Evolutionary conservation across 2,113 vertebrate species (phyloP).

Genomic region (Rhynchomys soricoides): DNA sequence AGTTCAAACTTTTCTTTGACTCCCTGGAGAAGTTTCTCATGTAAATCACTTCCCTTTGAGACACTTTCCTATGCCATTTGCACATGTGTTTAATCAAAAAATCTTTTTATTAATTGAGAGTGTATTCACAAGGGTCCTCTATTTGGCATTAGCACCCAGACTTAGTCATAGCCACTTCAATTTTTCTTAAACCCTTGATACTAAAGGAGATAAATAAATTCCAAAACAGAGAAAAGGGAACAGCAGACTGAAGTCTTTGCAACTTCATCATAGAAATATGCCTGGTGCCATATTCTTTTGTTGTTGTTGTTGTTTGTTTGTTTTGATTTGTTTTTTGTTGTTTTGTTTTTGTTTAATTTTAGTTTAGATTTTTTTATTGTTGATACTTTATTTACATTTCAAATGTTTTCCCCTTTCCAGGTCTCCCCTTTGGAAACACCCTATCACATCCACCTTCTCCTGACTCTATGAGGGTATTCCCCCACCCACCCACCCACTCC

Average conservation of each 20-base stretch:
- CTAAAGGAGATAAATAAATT: neutral
- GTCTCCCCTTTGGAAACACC: no score
- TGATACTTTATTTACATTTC: no score
- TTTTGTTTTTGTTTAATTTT: no score
- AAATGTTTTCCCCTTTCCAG: no score
- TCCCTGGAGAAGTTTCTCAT: neutral
- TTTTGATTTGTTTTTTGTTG: no score
- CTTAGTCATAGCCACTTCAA: neutral
- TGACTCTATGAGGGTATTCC: no score
- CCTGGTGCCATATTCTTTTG: neutral
- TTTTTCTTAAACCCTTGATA: neutral
- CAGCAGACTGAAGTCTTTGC: neutral
- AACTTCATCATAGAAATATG: neutral
- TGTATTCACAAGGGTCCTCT: neutral
- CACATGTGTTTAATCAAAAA: neutral
- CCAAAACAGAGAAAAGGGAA: neutral
- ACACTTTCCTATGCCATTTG: neutral
- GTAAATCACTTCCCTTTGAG: neutral
- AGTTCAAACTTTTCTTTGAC: neutral
- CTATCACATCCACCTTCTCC: no score
- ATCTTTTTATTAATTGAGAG: neutral
- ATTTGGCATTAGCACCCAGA: fast-evolving
- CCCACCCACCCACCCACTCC: no score
- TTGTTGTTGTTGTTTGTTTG: no score
- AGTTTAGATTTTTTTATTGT: no score